Evolutionary conservation across 1,140 invertebrate species (phyloP).

Genomic region (Drosophila takahashii): DNA sequence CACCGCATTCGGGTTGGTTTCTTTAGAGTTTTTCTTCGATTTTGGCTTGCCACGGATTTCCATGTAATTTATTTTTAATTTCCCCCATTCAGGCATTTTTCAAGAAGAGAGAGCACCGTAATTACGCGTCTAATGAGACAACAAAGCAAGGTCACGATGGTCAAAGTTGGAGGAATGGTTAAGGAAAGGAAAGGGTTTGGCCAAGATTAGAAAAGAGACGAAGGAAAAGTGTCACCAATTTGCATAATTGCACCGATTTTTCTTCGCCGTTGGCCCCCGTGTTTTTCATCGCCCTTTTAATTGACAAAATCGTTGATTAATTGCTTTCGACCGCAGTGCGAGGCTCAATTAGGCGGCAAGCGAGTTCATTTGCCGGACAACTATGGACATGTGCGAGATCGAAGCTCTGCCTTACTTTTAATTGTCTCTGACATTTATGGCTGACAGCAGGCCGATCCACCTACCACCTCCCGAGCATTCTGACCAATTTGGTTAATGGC

Average conservation of each 20-base stretch:
- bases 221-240: conserved; percentile 60
- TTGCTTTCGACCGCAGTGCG: conserved; percentile 61
- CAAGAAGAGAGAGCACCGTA: conserved; percentile 51
- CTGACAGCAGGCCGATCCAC: conserved; percentile 21
- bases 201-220: conserved; percentile 38
- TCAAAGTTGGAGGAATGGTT: conserved; percentile 40
- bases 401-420: conserved; percentile 38
- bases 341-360: conserved; percentile 53
- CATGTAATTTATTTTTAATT: conserved; percentile 81
- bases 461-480: conserved; percentile 28
- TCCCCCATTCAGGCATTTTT: conserved; percentile 49
- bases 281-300: conserved; percentile 48
- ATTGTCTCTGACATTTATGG: conserved; percentile 54
- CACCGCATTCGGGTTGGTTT: neutral
- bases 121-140: conserved; percentile 82
- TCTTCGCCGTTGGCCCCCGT: conserved; percentile 28
- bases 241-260: conserved; percentile 79
- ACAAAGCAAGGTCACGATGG: conserved; percentile 66
- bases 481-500: conserved; percentile 79
- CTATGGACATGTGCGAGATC: conserved; percentile 34
- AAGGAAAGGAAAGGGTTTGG: conserved; percentile 29
- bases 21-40: conserved; percentile 61
- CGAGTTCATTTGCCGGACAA: conserved; percentile 47
- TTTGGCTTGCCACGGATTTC: conserved; percentile 61
- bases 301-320: conserved; percentile 78